These are phyloP conservation scores for Campylorhamphus procurvoides DNA, from an alignment of 2,113 vertebrate genomes.

Conservation along the genomic window DNA sequence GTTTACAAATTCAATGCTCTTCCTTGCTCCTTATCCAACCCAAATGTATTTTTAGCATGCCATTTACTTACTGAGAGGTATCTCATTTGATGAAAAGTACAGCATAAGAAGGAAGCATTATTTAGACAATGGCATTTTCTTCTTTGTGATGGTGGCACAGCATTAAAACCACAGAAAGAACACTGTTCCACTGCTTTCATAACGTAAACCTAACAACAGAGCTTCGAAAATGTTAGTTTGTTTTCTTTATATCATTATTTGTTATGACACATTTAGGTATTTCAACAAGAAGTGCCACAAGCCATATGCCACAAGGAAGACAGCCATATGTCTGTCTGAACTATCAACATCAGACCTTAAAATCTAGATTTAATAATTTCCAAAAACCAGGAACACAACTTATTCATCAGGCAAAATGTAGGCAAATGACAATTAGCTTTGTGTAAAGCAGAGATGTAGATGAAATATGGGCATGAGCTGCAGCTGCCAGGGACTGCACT, in stretches of 20 bases:
- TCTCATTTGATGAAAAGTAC: not conserved
- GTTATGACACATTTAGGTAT: not conserved
- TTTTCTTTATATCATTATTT: not conserved
- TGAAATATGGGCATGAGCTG: not conserved
- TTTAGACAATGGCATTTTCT: not conserved
- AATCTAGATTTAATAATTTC: not conserved
- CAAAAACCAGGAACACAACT: not conserved
- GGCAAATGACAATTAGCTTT: not conserved
- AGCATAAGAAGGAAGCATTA: not conserved
- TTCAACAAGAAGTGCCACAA: not conserved
- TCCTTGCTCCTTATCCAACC: not conserved
- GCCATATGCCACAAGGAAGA: constrained; percentile 21
- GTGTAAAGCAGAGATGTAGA: not conserved
- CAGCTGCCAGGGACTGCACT: not conserved
- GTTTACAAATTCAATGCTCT: not conserved
- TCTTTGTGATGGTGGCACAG: not conserved
- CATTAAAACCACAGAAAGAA: not conserved
- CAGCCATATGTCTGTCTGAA: not conserved
- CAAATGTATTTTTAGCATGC: not conserved
- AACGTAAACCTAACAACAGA: not conserved
- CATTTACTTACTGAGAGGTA: not conserved
- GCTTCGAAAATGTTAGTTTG: not conserved
- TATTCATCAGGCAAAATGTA: not conserved
- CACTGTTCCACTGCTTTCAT: not conserved
- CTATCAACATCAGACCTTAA: not conserved